Percentiles rank a stretch among this genome's conserved stretches.
These are phyloP conservation scores for Plebejus argus DNA, from an alignment of 2,888 invertebrate species.

Conservation along the genomic window DNA sequence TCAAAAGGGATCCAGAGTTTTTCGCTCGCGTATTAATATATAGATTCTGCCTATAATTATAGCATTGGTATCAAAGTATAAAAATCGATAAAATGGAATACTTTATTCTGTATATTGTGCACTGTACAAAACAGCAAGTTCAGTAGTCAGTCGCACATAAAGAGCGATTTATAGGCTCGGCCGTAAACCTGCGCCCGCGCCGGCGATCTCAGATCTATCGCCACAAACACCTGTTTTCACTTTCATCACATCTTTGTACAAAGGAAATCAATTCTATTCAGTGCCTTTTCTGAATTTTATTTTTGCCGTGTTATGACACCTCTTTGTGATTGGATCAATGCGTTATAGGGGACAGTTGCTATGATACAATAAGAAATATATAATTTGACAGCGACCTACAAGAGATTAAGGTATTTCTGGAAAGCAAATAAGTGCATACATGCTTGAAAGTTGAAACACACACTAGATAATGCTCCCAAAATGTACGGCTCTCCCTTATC, in stretches of 20 bases:
- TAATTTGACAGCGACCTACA: too few relatives aligned
- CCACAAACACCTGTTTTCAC: slow-evolving; percentile 25
- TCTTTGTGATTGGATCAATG: background rate
- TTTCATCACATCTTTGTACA: slow-evolving; percentile 25
- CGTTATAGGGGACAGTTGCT: background rate
- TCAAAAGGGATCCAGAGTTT: too few relatives aligned
- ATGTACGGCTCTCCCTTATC: too few relatives aligned
- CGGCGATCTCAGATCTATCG: slow-evolving; percentile 25
- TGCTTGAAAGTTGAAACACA: background rate
- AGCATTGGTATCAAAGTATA: background rate
- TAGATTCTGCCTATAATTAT: background rate
- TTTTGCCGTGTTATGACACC: background rate
- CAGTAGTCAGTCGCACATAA: slow-evolving; percentile 56
- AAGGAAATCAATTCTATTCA: slow-evolving; percentile 20
- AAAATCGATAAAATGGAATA: background rate
- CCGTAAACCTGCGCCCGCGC: slow-evolving; percentile 33
- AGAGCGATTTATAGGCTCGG: slow-evolving; percentile 56
- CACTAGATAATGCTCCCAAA: too few relatives aligned
- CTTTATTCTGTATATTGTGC: slow-evolving; percentile 23
- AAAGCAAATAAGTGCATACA: background rate
- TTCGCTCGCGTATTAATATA: too few relatives aligned
- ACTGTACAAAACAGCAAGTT: slow-evolving; percentile 51
- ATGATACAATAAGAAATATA: background rate
- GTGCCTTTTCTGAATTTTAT: slow-evolving; percentile 3
- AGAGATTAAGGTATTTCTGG: background rate